Evolutionary conservation across 2,888 invertebrate species (phyloP).

Genomic region (Parnassius mnemosyne): DNA sequence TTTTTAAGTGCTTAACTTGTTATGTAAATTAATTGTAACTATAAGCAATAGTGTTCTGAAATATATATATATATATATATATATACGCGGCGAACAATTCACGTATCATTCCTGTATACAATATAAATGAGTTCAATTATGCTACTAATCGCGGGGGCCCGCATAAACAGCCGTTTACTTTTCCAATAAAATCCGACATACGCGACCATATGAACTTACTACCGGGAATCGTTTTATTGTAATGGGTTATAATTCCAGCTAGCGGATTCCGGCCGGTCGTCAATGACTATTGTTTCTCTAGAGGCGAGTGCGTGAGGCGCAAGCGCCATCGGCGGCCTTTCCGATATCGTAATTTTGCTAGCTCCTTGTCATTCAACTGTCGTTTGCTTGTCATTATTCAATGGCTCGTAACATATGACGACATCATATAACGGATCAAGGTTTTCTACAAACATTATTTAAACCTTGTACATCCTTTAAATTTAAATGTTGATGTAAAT

Average conservation of each 20-base stretch:
- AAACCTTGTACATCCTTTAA: background rate
- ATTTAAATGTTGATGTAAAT: no score
- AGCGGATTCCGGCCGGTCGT: slow-evolving; percentile 57
- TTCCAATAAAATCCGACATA: slow-evolving; percentile 41
- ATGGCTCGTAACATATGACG: slow-evolving; percentile 64
- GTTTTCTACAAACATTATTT: background rate
- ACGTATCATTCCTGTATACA: slow-evolving; percentile 25
- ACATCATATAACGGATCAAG: slow-evolving; percentile 59
- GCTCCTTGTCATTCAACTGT: slow-evolving; percentile 67
- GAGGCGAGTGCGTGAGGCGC: slow-evolving; percentile 59
- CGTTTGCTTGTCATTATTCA: slow-evolving; percentile 66
- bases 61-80: background rate
- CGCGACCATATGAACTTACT: slow-evolving; percentile 42
- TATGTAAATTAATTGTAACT: background rate
- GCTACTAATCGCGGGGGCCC: slow-evolving; percentile 29
- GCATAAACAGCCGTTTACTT: slow-evolving; percentile 38
- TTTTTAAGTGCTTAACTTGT: no score
- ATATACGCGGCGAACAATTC: slow-evolving; percentile 1
- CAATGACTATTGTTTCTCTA: slow-evolving; percentile 61
- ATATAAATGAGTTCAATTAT: slow-evolving; percentile 29
- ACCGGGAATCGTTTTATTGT: slow-evolving; percentile 67
- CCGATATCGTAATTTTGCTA: slow-evolving; percentile 63
- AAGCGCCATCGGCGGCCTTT: slow-evolving; percentile 55
- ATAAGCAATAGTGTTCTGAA: background rate
- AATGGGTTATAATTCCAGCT: slow-evolving; percentile 63